Evolutionary conservation across 2,113 vertebrate genomes (phyloP), one percentile per base, ranked within the genome.

Genomic region (Proteles cristata): DNA sequence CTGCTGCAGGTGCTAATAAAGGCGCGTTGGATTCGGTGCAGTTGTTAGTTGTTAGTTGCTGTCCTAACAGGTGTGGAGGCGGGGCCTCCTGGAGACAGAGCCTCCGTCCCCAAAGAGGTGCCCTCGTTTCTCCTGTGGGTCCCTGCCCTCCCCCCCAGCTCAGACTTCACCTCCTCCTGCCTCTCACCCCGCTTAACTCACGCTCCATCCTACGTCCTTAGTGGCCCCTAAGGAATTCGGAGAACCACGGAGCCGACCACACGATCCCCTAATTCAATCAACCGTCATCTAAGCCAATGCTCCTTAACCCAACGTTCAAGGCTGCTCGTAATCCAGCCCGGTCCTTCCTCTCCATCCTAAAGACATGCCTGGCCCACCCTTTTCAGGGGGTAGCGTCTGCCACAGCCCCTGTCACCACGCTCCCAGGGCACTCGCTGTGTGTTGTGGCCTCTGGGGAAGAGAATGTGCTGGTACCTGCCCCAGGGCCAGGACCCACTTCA

Each of bases 1-100:
- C 53, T 25, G 25, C n/a, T 5, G 43, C 0, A 17, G 25, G 45
- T n/a, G 7, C 76, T 50, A n/a, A 14, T 66, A 35, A 82, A 25
- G 53, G 61, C 4, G 1, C 3, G 4, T 28, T 2, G 6, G 19
- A 23, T 14, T n/a, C 68, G 8, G n/a, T 15, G 15, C 19, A 3
- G 7, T 48, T 45, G 82, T 61, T 50, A 28, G 26, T 61, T n/a
- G 39, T 12, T 61, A 39, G 39, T 12, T 5, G 31, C 74, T 12
- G 19, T 55, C 63, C 73, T 15, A 4, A 11, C 28, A 10, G 55
- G 48, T 17, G 48, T 31, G 7, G 55, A 66, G 77, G 14, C 65
- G 39, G 43, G 25, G 55, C 39, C 53, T 79, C 61, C 55, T 1
- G 11, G 66, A 92, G 48, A 76, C 61, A 16, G 31, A 6, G 2